These are phyloP conservation scores for Chroicocephalus ridibundus DNA, from an alignment of 2,113 vertebrate species.

Conservation along the genomic window DNA sequence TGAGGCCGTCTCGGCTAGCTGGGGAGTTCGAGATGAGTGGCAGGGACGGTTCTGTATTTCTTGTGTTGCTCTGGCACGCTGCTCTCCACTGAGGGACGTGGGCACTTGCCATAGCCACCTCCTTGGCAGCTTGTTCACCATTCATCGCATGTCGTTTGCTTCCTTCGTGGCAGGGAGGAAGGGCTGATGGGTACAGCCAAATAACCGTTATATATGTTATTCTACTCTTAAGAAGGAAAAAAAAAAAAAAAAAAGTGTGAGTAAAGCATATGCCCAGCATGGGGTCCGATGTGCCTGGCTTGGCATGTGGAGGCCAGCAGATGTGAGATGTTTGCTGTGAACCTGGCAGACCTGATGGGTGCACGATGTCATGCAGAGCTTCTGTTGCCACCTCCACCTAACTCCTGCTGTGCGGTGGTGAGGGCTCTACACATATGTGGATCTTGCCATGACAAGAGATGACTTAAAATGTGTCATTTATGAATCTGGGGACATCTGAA, in stretches of 20 bases:
- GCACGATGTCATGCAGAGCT: neutral
- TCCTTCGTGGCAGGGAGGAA: neutral
- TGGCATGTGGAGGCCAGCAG: neutral
- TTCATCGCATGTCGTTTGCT: rapidly evolving
- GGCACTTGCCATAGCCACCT: rapidly evolving
- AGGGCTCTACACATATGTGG: rapidly evolving
- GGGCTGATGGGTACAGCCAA: neutral
- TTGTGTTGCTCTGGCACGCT: neutral
- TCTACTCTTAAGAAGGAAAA: neutral
- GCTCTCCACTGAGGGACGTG: neutral
- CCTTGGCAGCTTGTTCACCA: neutral
- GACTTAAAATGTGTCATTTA: neutral
- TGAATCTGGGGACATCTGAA: neutral
- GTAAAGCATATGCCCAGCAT: neutral
- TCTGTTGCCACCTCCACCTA: neutral
- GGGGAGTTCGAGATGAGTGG: neutral
- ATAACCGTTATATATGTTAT: no score
- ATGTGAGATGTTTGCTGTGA: neutral
- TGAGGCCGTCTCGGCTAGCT: neutral
- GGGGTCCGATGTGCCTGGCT: rapidly evolving
- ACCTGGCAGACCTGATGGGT: neutral
- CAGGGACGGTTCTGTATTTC: neutral
- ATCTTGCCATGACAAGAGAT: no score
- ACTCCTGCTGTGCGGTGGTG: no score
- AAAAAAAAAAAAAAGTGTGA: neutral